These are phyloP conservation scores for Lutraria lutraria DNA, from an alignment of 2,888 invertebrate species.

Conservation along the genomic window DNA sequence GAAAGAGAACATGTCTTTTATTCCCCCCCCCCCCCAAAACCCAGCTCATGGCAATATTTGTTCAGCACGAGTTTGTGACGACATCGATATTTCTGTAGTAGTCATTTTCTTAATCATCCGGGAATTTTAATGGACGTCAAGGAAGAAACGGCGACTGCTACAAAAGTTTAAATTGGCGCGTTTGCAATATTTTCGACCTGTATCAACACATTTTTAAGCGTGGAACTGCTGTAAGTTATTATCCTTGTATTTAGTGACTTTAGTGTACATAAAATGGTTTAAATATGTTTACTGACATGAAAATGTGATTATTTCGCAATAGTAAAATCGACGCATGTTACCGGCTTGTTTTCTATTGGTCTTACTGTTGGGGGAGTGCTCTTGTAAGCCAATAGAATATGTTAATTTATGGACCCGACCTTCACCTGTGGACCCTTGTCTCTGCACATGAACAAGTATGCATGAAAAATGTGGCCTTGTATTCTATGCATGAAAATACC, in stretches of 20 bases:
- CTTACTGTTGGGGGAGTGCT: slow-evolving; percentile 19
- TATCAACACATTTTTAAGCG: not conserved
- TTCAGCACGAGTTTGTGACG: slow-evolving; percentile 6
- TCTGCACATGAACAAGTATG: not conserved
- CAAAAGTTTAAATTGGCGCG: slow-evolving; percentile 15
- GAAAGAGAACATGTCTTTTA: too few species aligned
- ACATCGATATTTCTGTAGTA: not conserved
- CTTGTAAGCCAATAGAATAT: slow-evolving; percentile 22
- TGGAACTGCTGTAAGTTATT: not conserved
- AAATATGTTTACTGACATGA: not conserved
- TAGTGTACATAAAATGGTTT: not conserved
- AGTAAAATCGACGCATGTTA: slow-evolving; percentile 23
- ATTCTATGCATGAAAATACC: not conserved
- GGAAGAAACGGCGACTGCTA: slow-evolving; percentile 52
- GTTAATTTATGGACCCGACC: slow-evolving; percentile 34
- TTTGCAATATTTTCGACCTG: slow-evolving; percentile 23
- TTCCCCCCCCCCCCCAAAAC: too few species aligned
- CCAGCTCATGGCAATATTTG: too few species aligned
- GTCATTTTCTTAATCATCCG: slow-evolving; percentile 31
- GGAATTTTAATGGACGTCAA: slow-evolving; percentile 50
- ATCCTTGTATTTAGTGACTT: not conserved
- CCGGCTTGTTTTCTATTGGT: slow-evolving; percentile 32
- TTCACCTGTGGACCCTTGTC: slow-evolving; percentile 1
- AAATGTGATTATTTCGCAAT: slow-evolving; percentile 33
- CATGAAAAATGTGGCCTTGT: not conserved